These are phyloP conservation scores for Eulacestoma nigropectus DNA, from an alignment of 2,113 vertebrate genomes.

Conservation along the genomic window DNA sequence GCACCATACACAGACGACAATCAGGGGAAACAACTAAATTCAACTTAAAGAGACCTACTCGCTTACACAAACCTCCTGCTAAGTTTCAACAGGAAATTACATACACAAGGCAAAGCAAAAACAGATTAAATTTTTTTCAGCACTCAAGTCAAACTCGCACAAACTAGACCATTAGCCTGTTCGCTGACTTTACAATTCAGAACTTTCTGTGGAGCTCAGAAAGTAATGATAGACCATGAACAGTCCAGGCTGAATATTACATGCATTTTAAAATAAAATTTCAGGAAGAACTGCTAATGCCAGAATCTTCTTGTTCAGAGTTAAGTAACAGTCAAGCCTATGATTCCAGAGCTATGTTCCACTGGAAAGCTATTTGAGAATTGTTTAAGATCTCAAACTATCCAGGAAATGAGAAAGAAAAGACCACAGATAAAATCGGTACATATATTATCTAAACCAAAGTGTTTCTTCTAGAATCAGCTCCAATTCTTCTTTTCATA, in stretches of 20 bases:
- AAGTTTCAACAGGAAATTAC: background rate
- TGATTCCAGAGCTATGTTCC: background rate
- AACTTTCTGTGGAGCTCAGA: background rate
- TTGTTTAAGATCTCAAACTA: background rate
- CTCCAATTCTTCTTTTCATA: background rate
- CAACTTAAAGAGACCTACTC: background rate
- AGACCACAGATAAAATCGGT: background rate
- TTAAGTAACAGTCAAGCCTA: background rate
- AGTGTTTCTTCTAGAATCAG: background rate
- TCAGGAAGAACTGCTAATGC: background rate
- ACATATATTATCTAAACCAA: background rate
- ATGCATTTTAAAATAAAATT: background rate
- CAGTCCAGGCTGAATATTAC: background rate
- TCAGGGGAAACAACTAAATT: background rate
- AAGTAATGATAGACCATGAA: background rate
- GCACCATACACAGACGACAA: background rate
- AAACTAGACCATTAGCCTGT: background rate
- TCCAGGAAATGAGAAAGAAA: background rate
- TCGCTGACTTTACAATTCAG: background rate
- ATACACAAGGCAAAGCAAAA: background rate
- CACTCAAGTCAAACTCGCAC: background rate
- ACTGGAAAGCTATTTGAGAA: background rate
- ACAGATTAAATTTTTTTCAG: background rate
- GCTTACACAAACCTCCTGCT: background rate
- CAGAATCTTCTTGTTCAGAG: background rate